These are phyloP conservation scores for Nasonia vitripennis DNA, from an alignment of 1,140 invertebrate genomes.

Conservation along the genomic window DNA sequence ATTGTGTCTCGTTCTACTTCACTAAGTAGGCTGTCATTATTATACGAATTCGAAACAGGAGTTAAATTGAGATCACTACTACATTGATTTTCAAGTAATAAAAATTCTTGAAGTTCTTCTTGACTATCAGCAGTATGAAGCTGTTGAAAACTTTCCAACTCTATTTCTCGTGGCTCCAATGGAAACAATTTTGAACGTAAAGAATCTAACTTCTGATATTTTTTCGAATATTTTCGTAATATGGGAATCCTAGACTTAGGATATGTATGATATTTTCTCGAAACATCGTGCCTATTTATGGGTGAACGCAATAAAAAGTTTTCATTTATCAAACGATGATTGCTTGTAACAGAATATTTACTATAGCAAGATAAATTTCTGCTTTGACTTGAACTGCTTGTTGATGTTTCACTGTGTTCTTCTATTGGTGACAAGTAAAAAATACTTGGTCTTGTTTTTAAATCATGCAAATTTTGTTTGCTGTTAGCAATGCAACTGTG, in stretches of 20 bases:
- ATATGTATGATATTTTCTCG: slow-evolving; percentile 76
- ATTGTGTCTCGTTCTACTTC: slow-evolving; percentile 68
- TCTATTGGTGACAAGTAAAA: slow-evolving; percentile 77
- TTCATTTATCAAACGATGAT: no score
- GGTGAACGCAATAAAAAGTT: background rate
- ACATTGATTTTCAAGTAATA: slow-evolving; percentile 80
- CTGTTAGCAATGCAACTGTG: background rate
- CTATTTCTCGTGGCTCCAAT: slow-evolving; percentile 78
- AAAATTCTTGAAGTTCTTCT: slow-evolving; percentile 81
- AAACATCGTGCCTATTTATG: slow-evolving; percentile 56
- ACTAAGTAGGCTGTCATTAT: slow-evolving; percentile 59
- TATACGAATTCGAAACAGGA: slow-evolving; percentile 72
- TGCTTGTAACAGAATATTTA: background rate
- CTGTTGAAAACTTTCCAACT: slow-evolving; percentile 77
- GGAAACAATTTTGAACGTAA: slow-evolving; percentile 73
- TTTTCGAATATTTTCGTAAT: slow-evolving; percentile 57
- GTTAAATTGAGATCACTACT: slow-evolving; percentile 74
- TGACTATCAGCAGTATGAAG: slow-evolving; percentile 79
- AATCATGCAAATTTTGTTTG: background rate
- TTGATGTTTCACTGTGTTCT: slow-evolving; percentile 77
- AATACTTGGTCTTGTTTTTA: slow-evolving; percentile 22
- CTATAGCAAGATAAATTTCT: background rate
- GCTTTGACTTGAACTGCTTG: slow-evolving; percentile 71
- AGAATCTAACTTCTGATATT: slow-evolving; percentile 59
- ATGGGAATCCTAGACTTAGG: slow-evolving; percentile 73